Conservation (phyloP, 2,888 invertebrate species). For the Lasioglossum lativentre region DNA sequence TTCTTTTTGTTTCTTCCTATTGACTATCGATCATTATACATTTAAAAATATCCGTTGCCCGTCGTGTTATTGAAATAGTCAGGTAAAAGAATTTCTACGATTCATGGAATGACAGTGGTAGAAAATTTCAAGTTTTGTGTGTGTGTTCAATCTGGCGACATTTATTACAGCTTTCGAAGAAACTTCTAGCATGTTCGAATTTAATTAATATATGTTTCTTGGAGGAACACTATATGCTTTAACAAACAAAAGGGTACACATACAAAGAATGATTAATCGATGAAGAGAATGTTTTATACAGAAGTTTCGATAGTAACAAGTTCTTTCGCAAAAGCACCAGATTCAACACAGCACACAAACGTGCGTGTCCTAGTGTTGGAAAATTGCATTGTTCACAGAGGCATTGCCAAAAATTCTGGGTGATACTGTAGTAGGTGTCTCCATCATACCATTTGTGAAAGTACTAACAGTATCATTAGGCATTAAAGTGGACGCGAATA, state of each 20-base stretch:
- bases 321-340: slow-evolving; percentile 56
- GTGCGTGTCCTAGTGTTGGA: slow-evolving; percentile 65
- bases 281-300: neutral
- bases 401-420: slow-evolving; percentile 76
- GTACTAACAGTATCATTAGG: slow-evolving; percentile 73
- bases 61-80: neutral
- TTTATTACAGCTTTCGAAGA: slow-evolving; percentile 7
- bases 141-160: slow-evolving; percentile 63
- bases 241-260: neutral
- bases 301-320: neutral
- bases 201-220: neutral
- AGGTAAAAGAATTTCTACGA: slow-evolving; percentile 1
- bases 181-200: slow-evolving; percentile 4
- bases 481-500: slow-evolving; percentile 65
- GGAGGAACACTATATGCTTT: neutral
- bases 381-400: slow-evolving; percentile 76
- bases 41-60: slow-evolving; percentile 33
- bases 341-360: slow-evolving; percentile 69
- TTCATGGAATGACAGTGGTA: slow-evolving; percentile 23
- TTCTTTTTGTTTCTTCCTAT: slow-evolving; percentile 14
- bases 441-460: slow-evolving; percentile 67
- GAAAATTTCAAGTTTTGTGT: slow-evolving; percentile 35
- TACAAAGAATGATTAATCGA: neutral
- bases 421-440: slow-evolving; percentile 73
- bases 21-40: slow-evolving; percentile 18